A percentile compares a stretch with the other conserved stretches of the same genome.
Evolutionary conservation across 2,797 vertebrate species (phyloP).

Genomic region (Agapornis canus): DNA sequence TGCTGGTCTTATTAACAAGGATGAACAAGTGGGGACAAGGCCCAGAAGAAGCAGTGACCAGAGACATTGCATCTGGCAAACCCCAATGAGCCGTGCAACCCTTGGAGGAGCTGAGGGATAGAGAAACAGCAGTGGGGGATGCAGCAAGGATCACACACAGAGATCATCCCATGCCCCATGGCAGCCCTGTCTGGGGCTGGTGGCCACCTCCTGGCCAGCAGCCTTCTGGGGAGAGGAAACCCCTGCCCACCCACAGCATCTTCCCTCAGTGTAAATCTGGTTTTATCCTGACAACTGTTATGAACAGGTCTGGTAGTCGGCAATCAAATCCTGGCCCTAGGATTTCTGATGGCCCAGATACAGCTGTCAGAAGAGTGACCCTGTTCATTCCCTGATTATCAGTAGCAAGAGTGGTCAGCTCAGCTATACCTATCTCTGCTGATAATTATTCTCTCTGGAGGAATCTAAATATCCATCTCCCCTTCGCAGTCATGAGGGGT

Average conservation of each 20-base stretch:
- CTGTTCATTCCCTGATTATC: background rate
- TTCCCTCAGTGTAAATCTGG: background rate
- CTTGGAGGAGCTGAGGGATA: rapidly evolving
- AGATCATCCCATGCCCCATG: rapidly evolving
- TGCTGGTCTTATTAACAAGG: background rate
- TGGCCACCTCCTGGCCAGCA: background rate
- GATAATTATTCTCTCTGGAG: background rate
- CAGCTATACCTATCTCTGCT: background rate
- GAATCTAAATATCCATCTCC: background rate
- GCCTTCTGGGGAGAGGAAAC: background rate
- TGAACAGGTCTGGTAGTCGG: background rate
- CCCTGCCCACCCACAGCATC: background rate
- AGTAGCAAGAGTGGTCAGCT: background rate
- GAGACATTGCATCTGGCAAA: background rate
- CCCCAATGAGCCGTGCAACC: rapidly evolving
- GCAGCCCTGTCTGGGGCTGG: background rate
- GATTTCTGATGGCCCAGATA: background rate
- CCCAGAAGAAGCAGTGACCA: background rate
- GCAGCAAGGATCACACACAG: background rate
- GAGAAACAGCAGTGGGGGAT: rapidly evolving
- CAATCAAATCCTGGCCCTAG: background rate
- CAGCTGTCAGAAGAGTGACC: background rate
- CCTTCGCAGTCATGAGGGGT: background rate
- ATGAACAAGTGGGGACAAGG: background rate
- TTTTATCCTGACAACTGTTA: background rate